Base-by-base conservation (phyloP, 2,113 vertebrate genomes). In the Malurus elegans region DNA sequence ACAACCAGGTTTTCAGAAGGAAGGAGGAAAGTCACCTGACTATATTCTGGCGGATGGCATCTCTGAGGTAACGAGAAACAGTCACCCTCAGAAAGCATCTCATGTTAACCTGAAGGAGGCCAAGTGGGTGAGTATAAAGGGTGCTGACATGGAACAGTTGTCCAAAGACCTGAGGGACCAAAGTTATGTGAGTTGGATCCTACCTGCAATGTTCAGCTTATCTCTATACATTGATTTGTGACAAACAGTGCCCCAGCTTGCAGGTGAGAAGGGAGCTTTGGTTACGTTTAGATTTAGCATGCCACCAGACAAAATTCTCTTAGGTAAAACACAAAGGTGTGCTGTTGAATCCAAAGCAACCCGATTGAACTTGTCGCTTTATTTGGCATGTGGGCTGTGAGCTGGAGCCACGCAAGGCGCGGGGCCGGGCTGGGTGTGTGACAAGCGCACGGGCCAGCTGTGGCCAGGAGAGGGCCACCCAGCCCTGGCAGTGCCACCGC, bases 401-500 rank as follows among this genome's bases (percentile, higher is more conserved):
- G 54, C 45, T 32, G 48, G 47, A 47, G 64, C n/a, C 31, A 1
- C 4, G 24, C 14, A 3, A 36, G 40, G 20, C 5, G 5, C 8
- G 5, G 50, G 42, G 10, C 60, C 62, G 78, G 1, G 62, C 6
- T 1, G 18, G 32, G 7, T 31, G 71, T 64, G 66, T 65, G 44
- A 29, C 53, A 44, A 51, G 44, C n/a, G 79, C 81, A 84, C 18
- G 83, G 84, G 91, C 64, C 70, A 29, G 61, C 36, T 10, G 67
- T 69, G 92, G 71, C 96, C 97, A 94, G 96, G 94, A 91, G 96
- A 96, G 93, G 96, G 95, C 90, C 82, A 95, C 94, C 90, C 51
- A 96, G 81, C 56, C 92, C 88, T 75, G 93, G 79, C 71, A 67
- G 76, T 94, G 69, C 62, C 79, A 40, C 32, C 2, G 25, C 3